Evolutionary conservation across 2,797 vertebrate genomes (phyloP).

Genomic region (Vespertilio murinus): DNA sequence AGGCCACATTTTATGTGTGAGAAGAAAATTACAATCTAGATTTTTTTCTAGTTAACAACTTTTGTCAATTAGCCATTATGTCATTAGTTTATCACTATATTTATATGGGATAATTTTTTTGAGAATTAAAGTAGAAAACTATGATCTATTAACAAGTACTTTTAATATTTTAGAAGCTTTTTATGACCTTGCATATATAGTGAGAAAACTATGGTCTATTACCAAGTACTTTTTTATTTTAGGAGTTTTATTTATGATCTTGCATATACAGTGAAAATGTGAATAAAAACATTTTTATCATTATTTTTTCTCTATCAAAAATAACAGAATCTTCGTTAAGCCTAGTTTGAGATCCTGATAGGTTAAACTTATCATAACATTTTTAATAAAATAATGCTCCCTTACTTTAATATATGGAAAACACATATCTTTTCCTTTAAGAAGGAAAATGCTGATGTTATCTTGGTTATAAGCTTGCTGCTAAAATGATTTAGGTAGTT

Average conservation of each 20-base stretch:
- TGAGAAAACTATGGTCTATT: background rate
- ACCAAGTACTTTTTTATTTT: background rate
- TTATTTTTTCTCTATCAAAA: background rate
- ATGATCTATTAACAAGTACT: background rate
- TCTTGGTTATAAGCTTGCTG: constrained; percentile 85
- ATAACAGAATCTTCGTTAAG: background rate
- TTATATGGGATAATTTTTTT: constrained; percentile 6
- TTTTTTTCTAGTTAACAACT: constrained; percentile 34
- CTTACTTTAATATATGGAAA: constrained; percentile 84
- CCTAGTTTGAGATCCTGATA: constrained; percentile 60
- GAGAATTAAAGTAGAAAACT: constrained; percentile 26
- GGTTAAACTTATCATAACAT: constrained; percentile 81
- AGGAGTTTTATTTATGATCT: background rate
- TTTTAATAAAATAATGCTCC: constrained; percentile 84
- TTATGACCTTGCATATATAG: background rate
- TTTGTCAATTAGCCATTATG: background rate
- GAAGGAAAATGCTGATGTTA: constrained; percentile 86
- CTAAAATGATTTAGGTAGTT: constrained; percentile 86
- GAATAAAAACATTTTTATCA: background rate
- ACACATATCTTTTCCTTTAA: constrained; percentile 81
- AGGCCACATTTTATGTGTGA: background rate
- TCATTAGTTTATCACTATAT: background rate
- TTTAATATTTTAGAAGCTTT: background rate
- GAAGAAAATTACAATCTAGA: background rate
- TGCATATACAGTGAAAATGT: background rate